Evolutionary conservation across 1,140 invertebrate species (phyloP).

Genomic region (Acromyrmex charruanus): DNA sequence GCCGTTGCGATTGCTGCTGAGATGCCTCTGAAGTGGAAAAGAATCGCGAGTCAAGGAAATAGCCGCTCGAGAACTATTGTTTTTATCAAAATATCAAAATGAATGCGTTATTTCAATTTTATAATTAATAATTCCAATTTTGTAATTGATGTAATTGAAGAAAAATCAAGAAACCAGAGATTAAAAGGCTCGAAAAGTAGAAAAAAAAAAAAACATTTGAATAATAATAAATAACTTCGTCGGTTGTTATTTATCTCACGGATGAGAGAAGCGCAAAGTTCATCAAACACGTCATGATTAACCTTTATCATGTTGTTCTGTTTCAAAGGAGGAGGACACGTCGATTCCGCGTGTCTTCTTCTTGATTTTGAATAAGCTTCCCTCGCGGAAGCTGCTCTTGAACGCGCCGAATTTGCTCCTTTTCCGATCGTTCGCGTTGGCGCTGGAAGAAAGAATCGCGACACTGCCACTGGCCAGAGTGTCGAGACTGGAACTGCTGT

Average conservation of each 20-base stretch:
- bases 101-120: not conserved
- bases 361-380: slow-evolving; percentile 79
- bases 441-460: slow-evolving; percentile 73
- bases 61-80: not conserved
- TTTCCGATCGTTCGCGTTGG: slow-evolving; percentile 75
- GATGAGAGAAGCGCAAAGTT: not conserved
- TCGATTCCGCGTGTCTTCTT: slow-evolving; percentile 72
- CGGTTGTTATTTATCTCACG: not conserved
- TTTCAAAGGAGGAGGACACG: slow-evolving; percentile 11
- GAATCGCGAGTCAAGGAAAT: slow-evolving; percentile 28
- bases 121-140: not conserved
- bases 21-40: slow-evolving; percentile 54
- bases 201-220: not conserved
- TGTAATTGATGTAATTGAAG: not conserved
- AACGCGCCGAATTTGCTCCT: slow-evolving; percentile 80
- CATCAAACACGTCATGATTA: not conserved
- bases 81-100: not conserved
- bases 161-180: not conserved
- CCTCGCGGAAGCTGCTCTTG: slow-evolving; percentile 81
- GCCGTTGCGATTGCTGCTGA: slow-evolving; percentile 50
- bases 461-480: slow-evolving; percentile 67
- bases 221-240: slow-evolving; percentile 10
- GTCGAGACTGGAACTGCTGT: slow-evolving; percentile 82
- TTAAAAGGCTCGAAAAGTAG: not conserved
- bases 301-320: slow-evolving; percentile 60